Evolutionary conservation across 2,888 invertebrate species (phyloP).

Genomic region (Julus scanicus): DNA sequence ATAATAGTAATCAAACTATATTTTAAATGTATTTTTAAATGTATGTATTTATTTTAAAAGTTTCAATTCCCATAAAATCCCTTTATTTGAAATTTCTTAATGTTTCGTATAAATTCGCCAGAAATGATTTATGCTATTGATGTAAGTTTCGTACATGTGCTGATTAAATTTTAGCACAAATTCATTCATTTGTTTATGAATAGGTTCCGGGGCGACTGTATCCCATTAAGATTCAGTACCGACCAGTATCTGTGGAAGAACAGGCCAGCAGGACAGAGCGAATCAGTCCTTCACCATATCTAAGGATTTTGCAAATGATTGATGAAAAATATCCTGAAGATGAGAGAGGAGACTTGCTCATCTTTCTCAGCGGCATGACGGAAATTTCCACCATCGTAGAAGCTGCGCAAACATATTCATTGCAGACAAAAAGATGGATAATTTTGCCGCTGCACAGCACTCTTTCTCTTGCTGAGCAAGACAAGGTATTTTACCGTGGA

Average conservation of each 20-base stretch:
- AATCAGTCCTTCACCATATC: constrained; percentile 92
- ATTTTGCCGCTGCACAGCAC: constrained; percentile 92
- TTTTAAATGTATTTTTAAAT: too few relatives aligned
- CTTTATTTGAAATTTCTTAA: too few relatives aligned
- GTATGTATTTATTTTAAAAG: too few relatives aligned
- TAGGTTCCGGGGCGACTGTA: constrained; percentile 90
- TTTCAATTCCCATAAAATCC: too few relatives aligned
- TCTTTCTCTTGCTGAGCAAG: constrained; percentile 92
- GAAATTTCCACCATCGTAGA: constrained; percentile 90
- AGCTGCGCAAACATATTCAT: constrained; percentile 83
- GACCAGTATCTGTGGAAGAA: constrained; percentile 75
- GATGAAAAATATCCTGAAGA: constrained; percentile 86
- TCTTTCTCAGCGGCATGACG: constrained; percentile 94
- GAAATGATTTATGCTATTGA: too few relatives aligned
- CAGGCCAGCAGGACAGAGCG: constrained; percentile 75
- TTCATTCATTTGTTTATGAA: too few relatives aligned
- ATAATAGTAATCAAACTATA: too few relatives aligned
- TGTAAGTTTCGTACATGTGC: too few relatives aligned
- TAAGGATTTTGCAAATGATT: constrained; percentile 90
- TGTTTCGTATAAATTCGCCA: too few relatives aligned
- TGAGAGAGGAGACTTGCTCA: constrained; percentile 92
- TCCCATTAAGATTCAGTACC: constrained; percentile 90
- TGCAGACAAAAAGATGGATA: constrained; percentile 86
- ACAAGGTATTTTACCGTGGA: constrained; percentile 74
- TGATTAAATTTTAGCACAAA: too few relatives aligned